These are phyloP conservation scores for Tachyglossus aculeatus DNA, from an alignment of 2,797 vertebrate genomes.

Conservation along the genomic window DNA sequence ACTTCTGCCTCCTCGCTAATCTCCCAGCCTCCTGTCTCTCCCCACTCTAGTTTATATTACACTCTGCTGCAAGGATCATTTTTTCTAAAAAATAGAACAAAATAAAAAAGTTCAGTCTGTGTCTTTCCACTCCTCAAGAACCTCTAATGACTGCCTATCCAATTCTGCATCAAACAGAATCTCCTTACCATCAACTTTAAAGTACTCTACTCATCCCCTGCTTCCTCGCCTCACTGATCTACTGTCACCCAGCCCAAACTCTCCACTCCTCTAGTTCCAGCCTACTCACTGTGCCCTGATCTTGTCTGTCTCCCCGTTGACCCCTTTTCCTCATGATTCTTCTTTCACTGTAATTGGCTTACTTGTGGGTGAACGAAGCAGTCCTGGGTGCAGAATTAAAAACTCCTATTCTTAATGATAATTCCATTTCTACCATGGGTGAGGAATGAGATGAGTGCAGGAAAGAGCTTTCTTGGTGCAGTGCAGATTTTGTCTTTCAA, in stretches of 20 bases:
- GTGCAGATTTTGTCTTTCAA: conserved; percentile 24
- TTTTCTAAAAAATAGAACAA: background rate
- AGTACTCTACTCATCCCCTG: too few relatives aligned
- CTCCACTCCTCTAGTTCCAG: too few relatives aligned
- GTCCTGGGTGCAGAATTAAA: background rate
- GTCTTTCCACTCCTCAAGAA: too few relatives aligned
- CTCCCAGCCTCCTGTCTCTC: background rate
- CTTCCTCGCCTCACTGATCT: too few relatives aligned
- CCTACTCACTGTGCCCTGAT: too few relatives aligned
- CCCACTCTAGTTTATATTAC: background rate
- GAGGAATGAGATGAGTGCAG: background rate
- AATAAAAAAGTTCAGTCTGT: too few relatives aligned
- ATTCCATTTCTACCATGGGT: conserved; percentile 9
- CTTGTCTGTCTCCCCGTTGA: too few relatives aligned
- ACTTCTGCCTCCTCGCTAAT: background rate
- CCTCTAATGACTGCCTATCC: too few relatives aligned
- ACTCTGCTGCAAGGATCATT: background rate
- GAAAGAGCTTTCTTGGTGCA: background rate
- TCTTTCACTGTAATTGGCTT: background rate
- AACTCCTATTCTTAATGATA: background rate
- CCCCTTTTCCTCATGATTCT: too few relatives aligned
- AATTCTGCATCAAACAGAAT: too few relatives aligned
- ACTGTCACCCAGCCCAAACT: too few relatives aligned
- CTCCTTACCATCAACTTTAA: too few relatives aligned
- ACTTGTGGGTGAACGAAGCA: background rate